These are phyloP conservation scores for Corythornis vintsioides DNA, from an alignment of 2,113 vertebrate genomes.

Conservation along the genomic window DNA sequence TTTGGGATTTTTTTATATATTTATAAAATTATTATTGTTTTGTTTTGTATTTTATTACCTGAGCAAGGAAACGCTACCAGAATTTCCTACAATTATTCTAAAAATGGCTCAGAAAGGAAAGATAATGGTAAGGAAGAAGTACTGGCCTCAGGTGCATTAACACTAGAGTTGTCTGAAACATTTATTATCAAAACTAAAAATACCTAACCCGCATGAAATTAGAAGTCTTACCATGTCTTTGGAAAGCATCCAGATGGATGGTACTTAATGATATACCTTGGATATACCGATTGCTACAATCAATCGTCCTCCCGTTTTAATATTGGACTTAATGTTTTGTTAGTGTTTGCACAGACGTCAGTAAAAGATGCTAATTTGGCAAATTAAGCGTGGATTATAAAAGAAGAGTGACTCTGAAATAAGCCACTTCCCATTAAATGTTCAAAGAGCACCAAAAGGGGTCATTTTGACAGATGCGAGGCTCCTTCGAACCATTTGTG, in stretches of 20 bases:
- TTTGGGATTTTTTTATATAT: too few species aligned
- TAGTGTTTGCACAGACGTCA: background rate
- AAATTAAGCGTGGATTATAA: background rate
- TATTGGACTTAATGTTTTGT: background rate
- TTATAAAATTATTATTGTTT: too few species aligned
- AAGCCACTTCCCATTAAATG: background rate
- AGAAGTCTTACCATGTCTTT: background rate
- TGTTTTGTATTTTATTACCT: background rate
- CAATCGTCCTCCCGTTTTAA: background rate
- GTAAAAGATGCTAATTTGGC: background rate
- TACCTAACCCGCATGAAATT: background rate
- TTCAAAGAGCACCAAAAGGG: background rate
- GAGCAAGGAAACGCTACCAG: background rate
- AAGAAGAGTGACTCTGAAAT: background rate
- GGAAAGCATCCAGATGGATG: background rate
- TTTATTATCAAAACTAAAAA: slow-evolving; percentile 3
- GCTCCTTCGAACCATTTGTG: background rate
- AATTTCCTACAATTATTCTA: slow-evolving; percentile 10
- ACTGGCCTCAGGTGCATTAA: background rate
- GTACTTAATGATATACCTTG: background rate
- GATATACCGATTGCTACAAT: background rate
- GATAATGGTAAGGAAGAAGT: background rate
- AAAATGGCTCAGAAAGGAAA: background rate
- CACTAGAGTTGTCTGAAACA: background rate
- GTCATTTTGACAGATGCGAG: background rate